Evolutionary conservation across 2,113 vertebrate genomes (phyloP).

Genomic region (Mormyrus lacerda): DNA sequence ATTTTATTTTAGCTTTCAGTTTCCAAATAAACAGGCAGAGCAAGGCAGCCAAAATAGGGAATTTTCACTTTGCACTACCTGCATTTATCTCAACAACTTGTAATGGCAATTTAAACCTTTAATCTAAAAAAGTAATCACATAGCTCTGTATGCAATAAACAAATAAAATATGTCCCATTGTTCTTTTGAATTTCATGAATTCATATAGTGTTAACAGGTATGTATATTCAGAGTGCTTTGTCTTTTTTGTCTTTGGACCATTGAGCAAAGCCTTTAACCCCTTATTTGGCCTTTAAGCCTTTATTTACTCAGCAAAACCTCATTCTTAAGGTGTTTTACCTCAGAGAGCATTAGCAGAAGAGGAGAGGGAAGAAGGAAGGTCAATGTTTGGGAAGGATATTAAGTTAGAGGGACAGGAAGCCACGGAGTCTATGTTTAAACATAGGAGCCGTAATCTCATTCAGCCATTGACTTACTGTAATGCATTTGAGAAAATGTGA

Average conservation of each 20-base stretch:
- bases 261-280: not conserved
- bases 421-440: not conserved
- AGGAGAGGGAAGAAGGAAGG: not conserved
- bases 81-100: not conserved
- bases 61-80: not conserved
- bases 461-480: not conserved
- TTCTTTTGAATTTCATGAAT: not conserved
- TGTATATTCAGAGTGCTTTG: not conserved
- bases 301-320: not conserved
- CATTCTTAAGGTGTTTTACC: not conserved
- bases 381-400: not conserved
- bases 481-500: not conserved
- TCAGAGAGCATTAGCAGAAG: not conserved
- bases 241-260: not conserved
- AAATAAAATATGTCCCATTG: not conserved
- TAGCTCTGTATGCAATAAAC: not conserved
- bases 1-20: not conserved
- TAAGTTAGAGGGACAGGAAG: not conserved
- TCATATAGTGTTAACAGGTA: not conserved
- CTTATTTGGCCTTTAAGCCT: too few relatives aligned
- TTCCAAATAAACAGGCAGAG: not conserved
- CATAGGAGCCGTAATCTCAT: not conserved
- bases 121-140: not conserved
- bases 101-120: not conserved
- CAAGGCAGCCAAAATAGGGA: not conserved